Base-by-base conservation (phyloP, 2,797 vertebrate genomes). In the Channallabes apus region DNA sequence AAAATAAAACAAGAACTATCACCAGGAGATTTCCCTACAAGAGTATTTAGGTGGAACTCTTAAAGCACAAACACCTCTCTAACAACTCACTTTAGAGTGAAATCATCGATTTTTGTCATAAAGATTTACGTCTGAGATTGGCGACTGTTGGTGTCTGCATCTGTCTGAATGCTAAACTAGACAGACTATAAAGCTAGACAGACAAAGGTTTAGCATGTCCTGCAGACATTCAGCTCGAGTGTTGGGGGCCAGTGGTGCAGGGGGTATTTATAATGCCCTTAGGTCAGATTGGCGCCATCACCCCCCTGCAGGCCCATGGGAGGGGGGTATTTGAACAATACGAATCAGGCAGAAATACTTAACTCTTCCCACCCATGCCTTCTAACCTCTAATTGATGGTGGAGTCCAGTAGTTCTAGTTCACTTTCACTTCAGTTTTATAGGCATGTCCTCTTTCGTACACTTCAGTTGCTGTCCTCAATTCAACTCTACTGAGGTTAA, bases 181-280 rank as follows among this genome's bases (percentile, higher is more conserved):
- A 38, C 35, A 38, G 35, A 38, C 35, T 38, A 6, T 88, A 93
- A 88, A 92, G 88, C 88, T 92, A 88, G 88, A 91, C 86, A 90
- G 90, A 94, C 93, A 93, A 93, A 95, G 86, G 89, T 92, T 92
- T 91, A 95, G 93, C 93, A 95, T 94, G 92, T 94, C 93, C 93
- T 91, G 93, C 94, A 94, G 94, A 94, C 94, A 93, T 94, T 95
- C 91, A 93, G 91, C 91, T 92, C 94, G 91, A 94, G 93, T 95
- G 94, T 91, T 35, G 35, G 92, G 93, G 92, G 92, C 91, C 93
- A 91, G 89, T 92, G 91, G 92, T 92, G 90, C 88, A 89, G 90
- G 92, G 92, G 90, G 92, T 94, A 95, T 96, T 95, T 96, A 96
- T 96, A 96, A 95, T 83, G 85, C 88, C 89, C 88, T 86, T 83